Percentiles rank a stretch among this genome's conserved stretches.
These are phyloP conservation scores for Malurus elegans DNA, from an alignment of 2,113 vertebrate species.

Conservation along the genomic window DNA sequence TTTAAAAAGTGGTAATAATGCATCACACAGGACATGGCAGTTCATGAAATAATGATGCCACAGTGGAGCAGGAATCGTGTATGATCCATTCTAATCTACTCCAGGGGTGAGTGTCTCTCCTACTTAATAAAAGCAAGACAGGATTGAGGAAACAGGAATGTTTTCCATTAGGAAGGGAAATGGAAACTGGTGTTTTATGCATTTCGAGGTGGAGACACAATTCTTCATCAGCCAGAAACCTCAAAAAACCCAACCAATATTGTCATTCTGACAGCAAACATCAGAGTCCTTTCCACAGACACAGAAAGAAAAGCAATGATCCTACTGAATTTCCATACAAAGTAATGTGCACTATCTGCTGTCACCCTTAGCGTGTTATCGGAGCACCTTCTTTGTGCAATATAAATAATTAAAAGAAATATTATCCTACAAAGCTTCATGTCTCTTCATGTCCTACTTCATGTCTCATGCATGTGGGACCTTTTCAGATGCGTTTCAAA, in stretches of 20 bases:
- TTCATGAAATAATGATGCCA: slow-evolving; percentile 41
- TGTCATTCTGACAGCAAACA: neutral
- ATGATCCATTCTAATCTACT: slow-evolving; percentile 43
- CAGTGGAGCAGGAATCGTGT: neutral
- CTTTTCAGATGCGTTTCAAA: neutral
- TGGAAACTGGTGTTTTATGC: neutral
- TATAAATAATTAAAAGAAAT: neutral
- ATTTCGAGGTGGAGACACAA: neutral
- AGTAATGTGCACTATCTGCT: neutral
- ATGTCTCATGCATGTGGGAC: neutral
- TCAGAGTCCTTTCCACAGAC: neutral
- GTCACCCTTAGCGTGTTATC: neutral
- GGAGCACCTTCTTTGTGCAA: neutral
- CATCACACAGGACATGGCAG: neutral
- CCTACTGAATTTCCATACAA: neutral
- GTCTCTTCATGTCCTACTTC: neutral
- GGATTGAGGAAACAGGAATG: neutral
- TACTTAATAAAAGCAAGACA: neutral
- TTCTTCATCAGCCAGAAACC: neutral
- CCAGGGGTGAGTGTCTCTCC: slow-evolving; percentile 22
- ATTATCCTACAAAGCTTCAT: neutral
- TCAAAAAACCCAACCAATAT: neutral
- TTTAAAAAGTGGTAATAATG: neutral
- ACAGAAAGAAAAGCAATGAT: neutral
- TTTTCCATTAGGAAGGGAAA: neutral